phyloP scores from a whole-genome alignment of 2,113 vertebrate genomes.

The Ptilorrhoa leucosticta region DNA sequence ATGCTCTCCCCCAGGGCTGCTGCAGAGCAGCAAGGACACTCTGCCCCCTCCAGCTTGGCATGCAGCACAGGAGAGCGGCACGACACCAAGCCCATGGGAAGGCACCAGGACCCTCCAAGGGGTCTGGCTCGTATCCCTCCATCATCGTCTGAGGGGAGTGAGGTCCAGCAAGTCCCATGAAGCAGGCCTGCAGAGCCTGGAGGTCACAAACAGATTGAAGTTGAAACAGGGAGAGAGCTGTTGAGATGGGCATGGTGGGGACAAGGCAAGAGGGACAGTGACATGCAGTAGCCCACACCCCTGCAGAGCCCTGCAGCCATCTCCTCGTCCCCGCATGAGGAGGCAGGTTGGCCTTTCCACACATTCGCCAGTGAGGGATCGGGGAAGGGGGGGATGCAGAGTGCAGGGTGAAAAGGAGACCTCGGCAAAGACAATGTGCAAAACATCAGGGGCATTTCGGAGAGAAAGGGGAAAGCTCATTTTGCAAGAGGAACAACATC shows the following conservation, averaged over 20 bases:
- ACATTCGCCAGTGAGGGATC: accelerated
- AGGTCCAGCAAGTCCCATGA: accelerated
- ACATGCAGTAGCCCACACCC: background rate
- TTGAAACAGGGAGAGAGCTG: background rate
- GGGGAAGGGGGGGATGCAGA: background rate
- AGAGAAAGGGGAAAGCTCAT: slow-evolving; percentile 55
- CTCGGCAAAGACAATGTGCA: background rate
- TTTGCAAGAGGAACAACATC: slow-evolving; percentile 68
- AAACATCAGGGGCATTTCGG: slow-evolving; percentile 51
- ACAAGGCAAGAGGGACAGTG: background rate
- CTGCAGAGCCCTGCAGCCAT: background rate
- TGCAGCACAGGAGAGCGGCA: background rate
- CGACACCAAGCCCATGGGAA: background rate
- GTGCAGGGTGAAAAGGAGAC: slow-evolving; percentile 1
- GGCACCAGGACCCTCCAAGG: background rate
- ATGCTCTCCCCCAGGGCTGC: accelerated
- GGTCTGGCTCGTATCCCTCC: background rate
- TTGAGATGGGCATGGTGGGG: background rate
- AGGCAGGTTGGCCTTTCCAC: background rate
- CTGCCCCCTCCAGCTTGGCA: background rate
- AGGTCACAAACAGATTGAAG: background rate
- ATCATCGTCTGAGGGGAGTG: accelerated
- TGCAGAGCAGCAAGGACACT: background rate
- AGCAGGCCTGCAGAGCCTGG: background rate
- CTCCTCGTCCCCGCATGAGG: accelerated